These are phyloP conservation scores for Oxycera nigricornis DNA, from an alignment of 2,888 invertebrate genomes.

Conservation along the genomic window DNA sequence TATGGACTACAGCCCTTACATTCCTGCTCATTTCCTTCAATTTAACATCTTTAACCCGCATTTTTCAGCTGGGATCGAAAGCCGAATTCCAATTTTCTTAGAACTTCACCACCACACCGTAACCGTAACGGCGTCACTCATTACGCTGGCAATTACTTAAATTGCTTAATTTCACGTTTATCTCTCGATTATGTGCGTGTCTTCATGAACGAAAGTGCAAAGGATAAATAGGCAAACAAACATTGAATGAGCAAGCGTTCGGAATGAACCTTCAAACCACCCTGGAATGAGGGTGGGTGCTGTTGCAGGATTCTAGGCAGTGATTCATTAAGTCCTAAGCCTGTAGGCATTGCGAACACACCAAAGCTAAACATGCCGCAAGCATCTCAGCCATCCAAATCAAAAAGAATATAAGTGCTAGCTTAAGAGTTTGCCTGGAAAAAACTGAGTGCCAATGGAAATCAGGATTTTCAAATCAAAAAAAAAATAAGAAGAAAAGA, in stretches of 20 bases:
- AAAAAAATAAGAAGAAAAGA: too few species aligned
- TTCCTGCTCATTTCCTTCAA: too few species aligned
- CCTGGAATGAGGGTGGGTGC: too few species aligned
- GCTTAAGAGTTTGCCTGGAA: not conserved
- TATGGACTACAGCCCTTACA: too few species aligned
- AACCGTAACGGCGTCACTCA: too few species aligned
- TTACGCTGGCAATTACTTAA: conserved; percentile 26
- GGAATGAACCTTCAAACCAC: not conserved
- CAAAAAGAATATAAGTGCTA: not conserved
- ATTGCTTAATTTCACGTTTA: conserved; percentile 36
- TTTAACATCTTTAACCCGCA: too few species aligned
- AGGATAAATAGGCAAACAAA: not conserved
- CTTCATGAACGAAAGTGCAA: not conserved
- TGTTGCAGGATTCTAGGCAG: not conserved
- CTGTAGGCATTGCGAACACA: not conserved
- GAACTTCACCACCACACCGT: too few species aligned
- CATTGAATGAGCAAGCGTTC: not conserved
- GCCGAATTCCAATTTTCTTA: too few species aligned
- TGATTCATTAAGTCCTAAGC: not conserved
- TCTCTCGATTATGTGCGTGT: conserved; percentile 29
- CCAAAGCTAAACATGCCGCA: not conserved
- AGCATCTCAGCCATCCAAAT: not conserved
- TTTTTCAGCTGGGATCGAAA: too few species aligned
- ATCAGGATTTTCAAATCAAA: too few species aligned
- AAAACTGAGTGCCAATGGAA: not conserved